Conservation (phyloP, 1,140 invertebrate genomes). For the Thrips palmi region DNA sequence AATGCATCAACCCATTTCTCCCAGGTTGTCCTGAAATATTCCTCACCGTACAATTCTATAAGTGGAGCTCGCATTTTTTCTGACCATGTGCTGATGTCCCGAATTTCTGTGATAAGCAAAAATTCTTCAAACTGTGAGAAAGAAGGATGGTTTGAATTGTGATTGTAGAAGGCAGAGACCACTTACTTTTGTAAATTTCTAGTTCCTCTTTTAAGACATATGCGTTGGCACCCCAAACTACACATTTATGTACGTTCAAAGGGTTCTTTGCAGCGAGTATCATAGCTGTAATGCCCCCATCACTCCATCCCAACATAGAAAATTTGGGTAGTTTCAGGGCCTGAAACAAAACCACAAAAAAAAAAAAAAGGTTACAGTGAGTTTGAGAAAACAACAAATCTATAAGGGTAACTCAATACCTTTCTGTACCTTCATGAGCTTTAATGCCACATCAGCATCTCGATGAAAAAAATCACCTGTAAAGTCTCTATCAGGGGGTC, state of each 20-base stretch:
- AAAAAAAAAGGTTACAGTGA: not conserved
- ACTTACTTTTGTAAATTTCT: constrained; percentile 35
- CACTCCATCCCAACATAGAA: constrained; percentile 75
- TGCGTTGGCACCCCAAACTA: constrained; percentile 60
- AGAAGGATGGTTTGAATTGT: constrained; percentile 2
- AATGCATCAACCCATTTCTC: constrained; percentile 50
- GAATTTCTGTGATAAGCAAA: constrained; percentile 22
- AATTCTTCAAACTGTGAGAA: too few relatives aligned
- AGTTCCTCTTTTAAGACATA: constrained; percentile 50
- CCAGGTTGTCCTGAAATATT: constrained; percentile 51
- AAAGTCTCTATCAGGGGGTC: constrained; percentile 56
- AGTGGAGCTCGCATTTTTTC: constrained; percentile 52
- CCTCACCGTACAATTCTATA: constrained; percentile 52
- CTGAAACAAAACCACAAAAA: constrained; percentile 19
- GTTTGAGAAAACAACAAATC: not conserved
- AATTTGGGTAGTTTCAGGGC: constrained; percentile 43
- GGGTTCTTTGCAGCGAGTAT: constrained; percentile 51
- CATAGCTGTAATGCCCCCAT: constrained; percentile 64
- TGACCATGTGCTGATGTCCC: constrained; percentile 62
- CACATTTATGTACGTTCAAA: constrained; percentile 44
- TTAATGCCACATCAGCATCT: constrained; percentile 49
- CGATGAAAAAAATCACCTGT: constrained; percentile 45
- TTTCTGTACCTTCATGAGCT: constrained; percentile 47
- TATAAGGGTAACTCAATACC: not conserved
- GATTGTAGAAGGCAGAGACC: constrained; percentile 2